Percentiles rank a stretch among this genome's conserved stretches.
Conservation (phyloP, 2,888 invertebrate genomes). For the Pristionchus arcanus region DNA sequence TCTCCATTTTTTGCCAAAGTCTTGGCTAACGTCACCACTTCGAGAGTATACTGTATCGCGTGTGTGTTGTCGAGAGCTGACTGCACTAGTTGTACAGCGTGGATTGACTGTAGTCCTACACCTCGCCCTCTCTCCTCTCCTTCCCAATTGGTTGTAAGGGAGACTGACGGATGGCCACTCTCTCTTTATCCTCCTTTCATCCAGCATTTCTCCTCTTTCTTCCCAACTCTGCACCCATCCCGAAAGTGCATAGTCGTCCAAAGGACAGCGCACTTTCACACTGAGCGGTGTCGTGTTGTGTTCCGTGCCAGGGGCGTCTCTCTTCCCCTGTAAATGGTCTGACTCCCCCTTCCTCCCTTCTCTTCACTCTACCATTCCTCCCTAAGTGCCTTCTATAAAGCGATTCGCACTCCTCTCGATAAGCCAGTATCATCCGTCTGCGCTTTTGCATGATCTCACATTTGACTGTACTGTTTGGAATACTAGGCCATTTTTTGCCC, state of each 20-base stretch:
- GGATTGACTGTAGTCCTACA: not conserved
- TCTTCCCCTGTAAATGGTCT: not conserved
- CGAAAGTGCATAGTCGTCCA: not conserved
- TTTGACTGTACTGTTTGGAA: too few species aligned
- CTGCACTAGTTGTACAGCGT: not conserved
- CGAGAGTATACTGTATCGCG: slow-evolving; percentile 2
- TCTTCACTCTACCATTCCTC: not conserved
- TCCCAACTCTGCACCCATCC: not conserved
- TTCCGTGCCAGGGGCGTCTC: not conserved
- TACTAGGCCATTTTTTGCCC: too few species aligned
- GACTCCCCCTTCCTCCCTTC: not conserved
- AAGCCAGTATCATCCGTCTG: not conserved
- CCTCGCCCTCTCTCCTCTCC: not conserved
- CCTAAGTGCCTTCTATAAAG: not conserved
- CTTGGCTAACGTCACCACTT: not conserved
- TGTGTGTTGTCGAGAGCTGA: not conserved
- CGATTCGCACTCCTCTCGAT: not conserved
- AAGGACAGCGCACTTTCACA: slow-evolving; percentile 25
- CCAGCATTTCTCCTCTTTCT: not conserved
- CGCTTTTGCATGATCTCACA: not conserved
- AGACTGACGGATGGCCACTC: not conserved
- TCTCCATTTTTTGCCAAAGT: not conserved
- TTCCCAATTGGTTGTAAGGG: not conserved
- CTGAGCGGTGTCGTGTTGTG: not conserved
- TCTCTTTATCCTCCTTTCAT: not conserved